Percentiles rank a stretch among this genome's conserved stretches.
These are phyloP conservation scores for Mamestra configurata DNA, from an alignment of 1,140 invertebrate species.

Conservation along the genomic window DNA sequence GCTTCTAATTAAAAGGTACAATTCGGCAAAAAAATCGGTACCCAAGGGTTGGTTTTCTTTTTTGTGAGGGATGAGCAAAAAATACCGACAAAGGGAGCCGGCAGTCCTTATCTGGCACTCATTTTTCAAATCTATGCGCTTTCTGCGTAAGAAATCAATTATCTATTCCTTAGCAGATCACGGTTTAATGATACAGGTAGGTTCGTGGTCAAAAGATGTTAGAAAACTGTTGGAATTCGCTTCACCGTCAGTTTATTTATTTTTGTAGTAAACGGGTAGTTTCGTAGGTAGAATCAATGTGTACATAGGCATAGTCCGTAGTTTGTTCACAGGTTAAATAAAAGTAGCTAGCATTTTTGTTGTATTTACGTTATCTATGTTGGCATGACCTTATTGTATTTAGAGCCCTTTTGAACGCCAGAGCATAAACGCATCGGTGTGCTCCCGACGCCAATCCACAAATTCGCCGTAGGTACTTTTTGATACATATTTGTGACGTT, in stretches of 20 bases:
- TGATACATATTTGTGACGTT: too few relatives aligned
- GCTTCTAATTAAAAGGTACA: conserved; percentile 82
- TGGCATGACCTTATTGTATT: conserved; percentile 3
- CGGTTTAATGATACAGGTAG: conserved; percentile 37
- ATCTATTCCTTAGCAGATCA: conserved; percentile 45
- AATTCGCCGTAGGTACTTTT: too few relatives aligned
- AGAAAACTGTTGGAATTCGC: conserved; percentile 9
- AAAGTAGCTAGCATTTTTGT: background rate
- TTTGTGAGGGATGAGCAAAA: conserved; percentile 73
- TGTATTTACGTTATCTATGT: conserved; percentile 5
- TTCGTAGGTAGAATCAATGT: background rate
- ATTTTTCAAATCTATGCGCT: conserved; percentile 76
- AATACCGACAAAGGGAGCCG: conserved; percentile 77
- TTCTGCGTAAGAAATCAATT: conserved; percentile 70
- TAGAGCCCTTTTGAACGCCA: too few relatives aligned
- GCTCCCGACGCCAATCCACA: too few relatives aligned
- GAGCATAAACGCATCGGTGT: too few relatives aligned
- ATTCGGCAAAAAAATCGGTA: conserved; percentile 75
- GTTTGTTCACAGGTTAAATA: conserved; percentile 9
- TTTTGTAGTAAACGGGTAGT: background rate
- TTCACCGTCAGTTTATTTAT: conserved; percentile 15
- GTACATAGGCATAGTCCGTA: conserved; percentile 3
- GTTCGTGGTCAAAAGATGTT: conserved; percentile 17
- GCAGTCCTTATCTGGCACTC: conserved; percentile 73
- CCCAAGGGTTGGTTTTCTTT: conserved; percentile 71